Conservation (phyloP, 2,888 invertebrate species). For the Priocnemis perturbator region DNA sequence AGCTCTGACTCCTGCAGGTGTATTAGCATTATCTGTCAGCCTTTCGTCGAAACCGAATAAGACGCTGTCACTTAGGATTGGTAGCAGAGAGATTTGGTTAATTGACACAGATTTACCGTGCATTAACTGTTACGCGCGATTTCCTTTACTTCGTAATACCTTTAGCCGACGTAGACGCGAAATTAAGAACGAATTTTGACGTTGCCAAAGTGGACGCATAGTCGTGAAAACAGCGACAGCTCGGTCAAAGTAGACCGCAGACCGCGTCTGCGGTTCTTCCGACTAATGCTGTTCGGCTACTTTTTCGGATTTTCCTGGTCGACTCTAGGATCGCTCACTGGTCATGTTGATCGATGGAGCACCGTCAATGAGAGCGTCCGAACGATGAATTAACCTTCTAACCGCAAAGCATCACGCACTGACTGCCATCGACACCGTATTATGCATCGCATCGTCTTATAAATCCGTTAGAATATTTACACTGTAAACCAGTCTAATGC, state of each 20-base stretch:
- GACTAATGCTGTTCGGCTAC: conserved; percentile 48
- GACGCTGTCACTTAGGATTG: no score
- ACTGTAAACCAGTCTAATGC: no score
- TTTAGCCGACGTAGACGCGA: conserved; percentile 8
- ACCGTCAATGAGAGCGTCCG: conserved; percentile 40
- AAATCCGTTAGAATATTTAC: no score
- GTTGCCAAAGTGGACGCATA: conserved; percentile 31
- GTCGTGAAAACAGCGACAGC: conserved; percentile 22
- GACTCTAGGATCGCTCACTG: conserved; percentile 13
- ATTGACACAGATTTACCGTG: no score
- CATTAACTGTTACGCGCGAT: no score
- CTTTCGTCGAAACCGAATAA: no score
- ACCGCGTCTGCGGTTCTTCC: conserved; percentile 64
- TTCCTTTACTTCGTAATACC: neutral
- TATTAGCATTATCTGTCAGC: no score
- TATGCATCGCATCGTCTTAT: no score
- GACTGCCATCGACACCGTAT: no score
- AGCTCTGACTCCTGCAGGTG: no score
- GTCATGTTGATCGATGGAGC: conserved; percentile 51
- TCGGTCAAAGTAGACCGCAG: conserved; percentile 57
- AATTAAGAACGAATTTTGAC: conserved; percentile 51
- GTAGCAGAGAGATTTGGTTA: no score
- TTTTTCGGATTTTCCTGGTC: conserved; percentile 51
- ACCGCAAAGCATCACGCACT: no score
- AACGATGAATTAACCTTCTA: conserved; percentile 51